Evolutionary conservation across 37 sponge, comb jelly and placozoan species (phyloP), one percentile per base, ranked within the genome.

Genomic region (Cladorhizidae sp.): DNA sequence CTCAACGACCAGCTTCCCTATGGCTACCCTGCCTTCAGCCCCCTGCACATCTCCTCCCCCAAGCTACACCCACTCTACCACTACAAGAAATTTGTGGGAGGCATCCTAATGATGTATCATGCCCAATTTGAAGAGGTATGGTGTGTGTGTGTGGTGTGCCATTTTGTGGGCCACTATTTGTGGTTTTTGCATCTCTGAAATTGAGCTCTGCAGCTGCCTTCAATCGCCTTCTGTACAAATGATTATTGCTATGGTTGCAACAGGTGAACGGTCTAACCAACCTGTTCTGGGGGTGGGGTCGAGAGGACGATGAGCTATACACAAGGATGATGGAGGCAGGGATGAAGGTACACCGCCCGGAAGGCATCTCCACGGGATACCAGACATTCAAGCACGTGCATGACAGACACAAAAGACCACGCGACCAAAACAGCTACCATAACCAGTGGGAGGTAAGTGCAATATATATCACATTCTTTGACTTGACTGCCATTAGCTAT

Each of bases 261-360:
- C 65, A 95, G 96, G 85, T 86, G 0, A 94, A 94, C 54, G 97
- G 97, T 17, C 77, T 97, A 28, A 89, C 97, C 20, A 97, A 91
- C 50, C 51, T 89, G 63, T 97, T 94, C 55, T 97, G 97, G 97
- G 97, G 97, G 1, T 97, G 97, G 97, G 97, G 97, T 0, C 65
- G 97, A 57, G 97, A 97, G 54, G 97, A 97, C 54, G 97, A 97
- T 72, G 97, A 97, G 65, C 59, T 97, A n/a, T 92, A 94, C 49
- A 51, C 86, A 25, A 79, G 97, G 65, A 89, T 97, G 78, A 89
- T 55, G 52, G 95, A 97, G 57, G 90, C 85, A 37, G 86, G 88
- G 26, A 81, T 92, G 82, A 77, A 95, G 93, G 73, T 97, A 8
- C 85, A 84, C 20, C 51, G 83, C 25, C 95, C 97, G 18, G 22